phyloP scores from a whole-genome alignment of 1,140 invertebrate species.

The Sipha flava region DNA sequence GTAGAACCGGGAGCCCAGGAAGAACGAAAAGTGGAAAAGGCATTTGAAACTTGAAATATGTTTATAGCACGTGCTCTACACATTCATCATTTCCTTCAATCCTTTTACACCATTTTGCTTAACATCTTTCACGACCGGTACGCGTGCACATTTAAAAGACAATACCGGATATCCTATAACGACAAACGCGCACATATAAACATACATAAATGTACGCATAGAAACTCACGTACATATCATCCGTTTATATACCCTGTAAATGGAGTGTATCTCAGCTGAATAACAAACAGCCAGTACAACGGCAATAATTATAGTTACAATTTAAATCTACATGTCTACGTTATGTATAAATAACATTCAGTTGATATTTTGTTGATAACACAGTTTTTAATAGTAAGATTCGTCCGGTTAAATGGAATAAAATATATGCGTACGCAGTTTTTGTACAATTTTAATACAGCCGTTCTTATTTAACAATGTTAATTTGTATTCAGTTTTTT shows the following conservation, averaged over 20 bases:
- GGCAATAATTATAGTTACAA: conserved; percentile 6
- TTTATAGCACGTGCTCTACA: conserved; percentile 13
- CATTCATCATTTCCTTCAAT: neutral
- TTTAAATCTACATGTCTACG: too few relatives aligned
- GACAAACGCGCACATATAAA: neutral
- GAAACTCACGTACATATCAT: neutral
- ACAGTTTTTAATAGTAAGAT: too few relatives aligned
- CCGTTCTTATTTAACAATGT: too few relatives aligned
- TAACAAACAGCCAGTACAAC: conserved; percentile 2
- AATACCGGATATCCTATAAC: conserved; percentile 11
- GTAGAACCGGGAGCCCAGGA: neutral
- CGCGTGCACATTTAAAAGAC: neutral
- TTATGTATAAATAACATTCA: too few relatives aligned
- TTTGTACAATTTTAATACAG: too few relatives aligned
- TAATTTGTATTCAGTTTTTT: too few relatives aligned
- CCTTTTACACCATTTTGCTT: neutral
- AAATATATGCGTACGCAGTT: too few relatives aligned
- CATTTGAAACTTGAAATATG: conserved; percentile 31
- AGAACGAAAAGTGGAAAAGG: neutral
- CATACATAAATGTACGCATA: too few relatives aligned
- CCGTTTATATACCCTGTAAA: neutral
- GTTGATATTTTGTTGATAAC: too few relatives aligned
- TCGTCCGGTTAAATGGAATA: too few relatives aligned
- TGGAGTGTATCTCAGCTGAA: neutral
- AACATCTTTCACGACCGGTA: neutral